Evolutionary conservation across 2,113 vertebrate species (phyloP).

Genomic region (Lepus timidus): DNA sequence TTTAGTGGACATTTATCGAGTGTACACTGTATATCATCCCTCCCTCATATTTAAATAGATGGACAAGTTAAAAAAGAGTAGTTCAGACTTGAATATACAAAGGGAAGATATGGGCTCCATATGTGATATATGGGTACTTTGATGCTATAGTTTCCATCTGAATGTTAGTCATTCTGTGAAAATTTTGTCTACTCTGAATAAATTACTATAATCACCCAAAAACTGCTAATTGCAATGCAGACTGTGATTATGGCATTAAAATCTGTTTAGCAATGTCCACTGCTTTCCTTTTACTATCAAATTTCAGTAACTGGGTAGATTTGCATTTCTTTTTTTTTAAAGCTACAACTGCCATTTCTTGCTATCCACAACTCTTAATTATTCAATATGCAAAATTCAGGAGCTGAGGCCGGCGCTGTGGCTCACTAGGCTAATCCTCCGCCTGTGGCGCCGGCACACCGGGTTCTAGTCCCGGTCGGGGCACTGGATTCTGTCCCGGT

Average conservation of each 20-base stretch:
- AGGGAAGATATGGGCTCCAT: neutral
- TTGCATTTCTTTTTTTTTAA: neutral
- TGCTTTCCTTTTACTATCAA: constrained; percentile 10
- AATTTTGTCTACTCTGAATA: constrained; percentile 36
- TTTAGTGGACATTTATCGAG: constrained; percentile 41
- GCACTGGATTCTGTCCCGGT: too few relatives aligned
- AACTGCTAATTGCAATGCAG: neutral
- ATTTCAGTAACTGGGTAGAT: constrained; percentile 18
- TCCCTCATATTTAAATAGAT: neutral
- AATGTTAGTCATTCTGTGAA: constrained; percentile 25
- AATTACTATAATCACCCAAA: neutral
- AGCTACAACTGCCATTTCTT: constrained; percentile 30
- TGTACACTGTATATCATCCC: neutral
- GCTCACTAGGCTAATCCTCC: too few relatives aligned
- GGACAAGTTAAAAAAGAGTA: constrained; percentile 28
- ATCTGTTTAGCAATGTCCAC: neutral
- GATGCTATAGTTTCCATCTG: neutral
- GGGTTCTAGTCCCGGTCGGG: too few relatives aligned
- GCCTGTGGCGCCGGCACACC: too few relatives aligned
- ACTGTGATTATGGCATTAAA: constrained; percentile 38
- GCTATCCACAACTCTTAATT: constrained; percentile 6
- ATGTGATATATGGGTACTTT: neutral
- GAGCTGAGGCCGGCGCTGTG: neutral
- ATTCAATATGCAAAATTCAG: constrained; percentile 33
- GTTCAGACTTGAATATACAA: constrained; percentile 19